phyloP scores from a whole-genome alignment of 2,888 invertebrate species.

The Hylaea fasciaria region DNA sequence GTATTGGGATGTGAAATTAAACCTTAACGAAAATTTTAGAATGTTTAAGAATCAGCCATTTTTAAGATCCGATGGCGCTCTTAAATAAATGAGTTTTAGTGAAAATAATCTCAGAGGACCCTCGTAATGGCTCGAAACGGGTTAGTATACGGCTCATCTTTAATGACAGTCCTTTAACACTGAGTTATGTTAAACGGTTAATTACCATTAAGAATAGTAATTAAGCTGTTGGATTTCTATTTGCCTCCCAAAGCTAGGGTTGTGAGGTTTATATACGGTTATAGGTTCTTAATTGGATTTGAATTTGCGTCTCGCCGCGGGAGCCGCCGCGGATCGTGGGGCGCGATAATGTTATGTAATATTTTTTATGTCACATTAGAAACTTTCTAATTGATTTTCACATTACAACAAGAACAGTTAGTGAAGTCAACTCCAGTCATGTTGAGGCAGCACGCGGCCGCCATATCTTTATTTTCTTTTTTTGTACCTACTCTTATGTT shows the following conservation, averaged over 20 bases:
- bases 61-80: not conserved
- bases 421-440: not conserved
- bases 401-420: slow-evolving; percentile 2
- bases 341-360: slow-evolving; percentile 57
- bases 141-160: slow-evolving; percentile 46
- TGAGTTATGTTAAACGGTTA: slow-evolving; percentile 58
- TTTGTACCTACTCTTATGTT: too few species aligned
- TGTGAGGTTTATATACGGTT: slow-evolving; percentile 52
- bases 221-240: slow-evolving; percentile 55
- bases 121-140: slow-evolving; percentile 52
- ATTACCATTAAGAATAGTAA: slow-evolving; percentile 59
- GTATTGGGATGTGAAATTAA: too few species aligned
- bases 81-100: slow-evolving; percentile 35
- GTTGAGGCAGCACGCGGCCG: not conserved
- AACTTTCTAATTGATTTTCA: slow-evolving; percentile 60
- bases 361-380: slow-evolving; percentile 50
- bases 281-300: slow-evolving; percentile 66
- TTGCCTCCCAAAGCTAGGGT: slow-evolving; percentile 29
- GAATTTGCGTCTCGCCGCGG: slow-evolving; percentile 70
- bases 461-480: too few species aligned
- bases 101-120: slow-evolving; percentile 53
- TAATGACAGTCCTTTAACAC: slow-evolving; percentile 58
- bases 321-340: slow-evolving; percentile 67
- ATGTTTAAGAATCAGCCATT: too few species aligned
- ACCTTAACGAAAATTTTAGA: too few species aligned